Percentiles rank a stretch among this genome's conserved stretches.
These are phyloP conservation scores for Periphyllus acericola DNA, from an alignment of 2,888 invertebrate genomes.

Conservation along the genomic window DNA sequence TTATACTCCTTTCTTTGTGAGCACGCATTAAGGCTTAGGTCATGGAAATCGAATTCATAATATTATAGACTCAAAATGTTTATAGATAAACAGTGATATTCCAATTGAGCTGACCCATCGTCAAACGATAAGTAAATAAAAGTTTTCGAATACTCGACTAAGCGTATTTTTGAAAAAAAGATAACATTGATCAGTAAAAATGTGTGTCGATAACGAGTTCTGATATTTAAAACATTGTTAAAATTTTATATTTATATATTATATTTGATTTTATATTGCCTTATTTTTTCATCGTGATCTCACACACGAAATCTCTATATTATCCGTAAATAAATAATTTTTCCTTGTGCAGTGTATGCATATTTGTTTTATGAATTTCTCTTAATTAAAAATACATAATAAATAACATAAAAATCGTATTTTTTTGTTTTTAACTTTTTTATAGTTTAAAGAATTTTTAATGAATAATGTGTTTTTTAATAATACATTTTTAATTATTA, in stretches of 20 bases:
- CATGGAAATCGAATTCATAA: background rate
- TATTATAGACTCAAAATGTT: background rate
- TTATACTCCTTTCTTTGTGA: slow-evolving; percentile 7
- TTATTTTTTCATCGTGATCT: no score
- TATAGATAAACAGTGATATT: slow-evolving; percentile 30
- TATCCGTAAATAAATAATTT: background rate
- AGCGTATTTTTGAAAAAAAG: background rate
- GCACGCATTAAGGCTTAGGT: background rate
- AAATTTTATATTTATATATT: background rate
- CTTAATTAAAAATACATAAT: no score
- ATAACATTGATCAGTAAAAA: background rate
- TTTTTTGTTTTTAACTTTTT: background rate
- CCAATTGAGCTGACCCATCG: slow-evolving; percentile 30
- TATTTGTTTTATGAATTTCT: no score
- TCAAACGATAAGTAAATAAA: slow-evolving; percentile 35
- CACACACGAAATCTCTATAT: background rate
- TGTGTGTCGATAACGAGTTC: background rate
- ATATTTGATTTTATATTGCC: background rate
- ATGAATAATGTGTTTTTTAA: background rate
- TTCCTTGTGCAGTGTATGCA: background rate
- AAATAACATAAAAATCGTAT: no score
- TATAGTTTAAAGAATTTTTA: background rate
- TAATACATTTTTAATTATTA: no score
- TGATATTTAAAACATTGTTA: background rate
- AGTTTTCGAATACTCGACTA: slow-evolving; percentile 22